Conservation (phyloP, 2,888 invertebrate species). For the Macaria liturata region DNA sequence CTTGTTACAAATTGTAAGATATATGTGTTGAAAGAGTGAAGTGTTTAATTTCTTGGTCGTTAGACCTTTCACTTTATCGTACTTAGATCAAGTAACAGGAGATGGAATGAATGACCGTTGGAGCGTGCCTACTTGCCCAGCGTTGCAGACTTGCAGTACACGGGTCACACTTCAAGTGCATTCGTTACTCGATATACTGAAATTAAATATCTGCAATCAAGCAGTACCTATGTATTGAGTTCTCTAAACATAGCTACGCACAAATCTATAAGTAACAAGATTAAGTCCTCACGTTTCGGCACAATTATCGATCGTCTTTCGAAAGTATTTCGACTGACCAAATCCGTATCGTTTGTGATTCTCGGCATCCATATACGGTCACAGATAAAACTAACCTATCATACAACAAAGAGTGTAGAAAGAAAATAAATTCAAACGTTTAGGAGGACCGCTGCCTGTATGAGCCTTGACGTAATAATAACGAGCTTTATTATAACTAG, state of each 20-base stretch:
- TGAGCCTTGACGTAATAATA: slow-evolving; percentile 54
- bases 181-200: slow-evolving; percentile 67
- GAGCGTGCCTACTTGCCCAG: slow-evolving; percentile 52
- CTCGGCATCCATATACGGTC: no score
- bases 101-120: slow-evolving; percentile 64
- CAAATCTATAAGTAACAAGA: no score
- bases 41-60: no score
- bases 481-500: slow-evolving; percentile 49
- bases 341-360: no score
- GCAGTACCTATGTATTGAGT: slow-evolving; percentile 33
- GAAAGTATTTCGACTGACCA: no score
- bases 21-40: no score
- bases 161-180: slow-evolving; percentile 72
- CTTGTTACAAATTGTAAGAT: no score
- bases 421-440: slow-evolving; percentile 12
- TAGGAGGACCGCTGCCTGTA: slow-evolving; percentile 23
- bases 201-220: slow-evolving; percentile 54
- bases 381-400: no score
- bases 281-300: no score
- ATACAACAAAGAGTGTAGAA: background rate
- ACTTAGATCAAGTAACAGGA: slow-evolving; percentile 56
- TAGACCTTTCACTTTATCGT: slow-evolving; percentile 27
- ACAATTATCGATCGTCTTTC: no score
- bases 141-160: slow-evolving; percentile 34
- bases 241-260: slow-evolving; percentile 16